These are phyloP conservation scores for Kryptolebias marmoratus DNA, from an alignment of 2,113 vertebrate species.

Conservation along the genomic window DNA sequence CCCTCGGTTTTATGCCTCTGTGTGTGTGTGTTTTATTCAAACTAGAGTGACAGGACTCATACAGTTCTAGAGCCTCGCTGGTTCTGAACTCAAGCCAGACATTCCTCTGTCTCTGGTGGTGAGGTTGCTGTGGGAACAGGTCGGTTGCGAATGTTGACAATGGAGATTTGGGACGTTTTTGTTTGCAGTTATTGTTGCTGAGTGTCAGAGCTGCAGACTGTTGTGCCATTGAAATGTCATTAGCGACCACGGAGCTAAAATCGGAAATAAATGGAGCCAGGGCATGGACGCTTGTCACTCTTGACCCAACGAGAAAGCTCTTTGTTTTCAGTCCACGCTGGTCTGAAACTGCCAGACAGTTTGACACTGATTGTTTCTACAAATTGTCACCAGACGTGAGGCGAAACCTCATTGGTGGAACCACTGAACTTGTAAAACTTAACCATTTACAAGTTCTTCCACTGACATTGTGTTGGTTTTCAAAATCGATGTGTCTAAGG, in stretches of 20 bases:
- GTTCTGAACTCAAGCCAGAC: slow-evolving; percentile 62
- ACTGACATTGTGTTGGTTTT: too few relatives aligned
- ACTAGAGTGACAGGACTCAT: slow-evolving; percentile 35
- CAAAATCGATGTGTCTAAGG: too few relatives aligned
- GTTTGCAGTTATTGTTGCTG: slow-evolving; percentile 18
- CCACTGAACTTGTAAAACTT: neutral
- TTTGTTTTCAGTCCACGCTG: slow-evolving; percentile 13
- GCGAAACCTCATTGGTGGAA: neutral
- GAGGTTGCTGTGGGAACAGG: slow-evolving; percentile 45
- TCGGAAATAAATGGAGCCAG: slow-evolving; percentile 16
- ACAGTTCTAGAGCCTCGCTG: slow-evolving; percentile 44
- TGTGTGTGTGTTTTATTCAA: slow-evolving; percentile 38
- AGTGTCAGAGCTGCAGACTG: slow-evolving; percentile 20
- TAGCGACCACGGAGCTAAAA: slow-evolving; percentile 2
- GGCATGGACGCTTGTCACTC: neutral
- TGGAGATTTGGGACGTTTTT: slow-evolving; percentile 21
- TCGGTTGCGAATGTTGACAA: slow-evolving; percentile 45
- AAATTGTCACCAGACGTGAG: neutral
- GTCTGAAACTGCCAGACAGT: neutral
- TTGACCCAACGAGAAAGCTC: slow-evolving; percentile 12
- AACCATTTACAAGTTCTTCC: neutral
- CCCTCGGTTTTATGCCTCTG: slow-evolving; percentile 30
- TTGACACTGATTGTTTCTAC: neutral
- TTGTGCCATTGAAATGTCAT: slow-evolving; percentile 23
- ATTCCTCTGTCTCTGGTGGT: slow-evolving; percentile 57